Conservation (phyloP, 2,888 invertebrate species). For the Trissonchulus latispiculum region DNA sequence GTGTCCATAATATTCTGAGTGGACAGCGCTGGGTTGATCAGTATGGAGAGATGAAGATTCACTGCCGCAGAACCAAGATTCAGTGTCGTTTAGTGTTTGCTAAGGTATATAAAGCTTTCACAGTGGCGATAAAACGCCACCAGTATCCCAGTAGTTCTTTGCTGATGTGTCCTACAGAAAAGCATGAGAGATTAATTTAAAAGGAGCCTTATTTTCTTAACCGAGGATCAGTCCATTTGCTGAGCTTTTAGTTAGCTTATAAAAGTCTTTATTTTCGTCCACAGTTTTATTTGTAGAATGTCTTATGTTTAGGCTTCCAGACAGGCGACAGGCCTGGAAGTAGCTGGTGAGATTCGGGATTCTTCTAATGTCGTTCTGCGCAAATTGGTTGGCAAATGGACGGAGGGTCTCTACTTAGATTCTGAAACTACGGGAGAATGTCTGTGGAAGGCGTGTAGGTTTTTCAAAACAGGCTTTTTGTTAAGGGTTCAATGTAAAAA, state of each 20-base stretch:
- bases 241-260: too few species aligned
- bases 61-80: constrained; percentile 51
- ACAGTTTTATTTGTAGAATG: too few species aligned
- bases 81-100: constrained; percentile 67
- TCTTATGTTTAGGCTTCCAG: too few species aligned
- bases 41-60: constrained; percentile 67
- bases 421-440: constrained; percentile 61
- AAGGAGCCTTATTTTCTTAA: too few species aligned
- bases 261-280: too few species aligned
- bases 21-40: constrained; percentile 75
- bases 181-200: too few species aligned
- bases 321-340: not conserved
- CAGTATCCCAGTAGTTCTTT: too few species aligned
- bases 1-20: constrained; percentile 71
- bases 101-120: constrained; percentile 61
- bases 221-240: too few species aligned
- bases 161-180: too few species aligned
- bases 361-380: constrained; percentile 50
- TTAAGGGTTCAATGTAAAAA: too few species aligned
- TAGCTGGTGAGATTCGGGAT: not conserved
- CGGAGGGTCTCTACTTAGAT: constrained; percentile 65
- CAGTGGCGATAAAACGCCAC: too few species aligned
- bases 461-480: too few species aligned
- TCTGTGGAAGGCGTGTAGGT: constrained; percentile 64
- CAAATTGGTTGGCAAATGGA: constrained; percentile 67